phyloP scores from a whole-genome alignment of 2,113 vertebrate genomes.

The Patagioenas fasciata region DNA sequence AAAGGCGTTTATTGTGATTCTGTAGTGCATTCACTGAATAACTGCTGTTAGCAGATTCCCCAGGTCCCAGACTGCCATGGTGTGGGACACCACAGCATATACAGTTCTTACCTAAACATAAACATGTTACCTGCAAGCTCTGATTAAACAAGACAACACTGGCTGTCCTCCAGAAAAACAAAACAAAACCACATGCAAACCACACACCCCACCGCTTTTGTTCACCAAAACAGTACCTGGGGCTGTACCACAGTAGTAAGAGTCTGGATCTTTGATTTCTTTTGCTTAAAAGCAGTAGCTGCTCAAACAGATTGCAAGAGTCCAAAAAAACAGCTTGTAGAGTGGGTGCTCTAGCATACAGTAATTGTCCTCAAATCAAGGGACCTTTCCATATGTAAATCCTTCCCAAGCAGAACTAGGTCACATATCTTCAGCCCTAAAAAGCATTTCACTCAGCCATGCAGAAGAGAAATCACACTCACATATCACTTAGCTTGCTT shows the following conservation, averaged over 20 bases:
- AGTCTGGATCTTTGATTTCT: not conserved
- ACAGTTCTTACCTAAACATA: accelerated
- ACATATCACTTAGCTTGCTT: not conserved
- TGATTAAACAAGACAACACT: not conserved
- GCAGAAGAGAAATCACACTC: not conserved
- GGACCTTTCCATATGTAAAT: not conserved
- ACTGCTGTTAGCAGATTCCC: not conserved
- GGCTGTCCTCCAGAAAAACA: not conserved
- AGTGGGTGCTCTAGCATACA: not conserved
- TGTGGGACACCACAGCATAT: not conserved
- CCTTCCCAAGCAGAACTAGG: conserved; percentile 41
- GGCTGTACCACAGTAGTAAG: not conserved
- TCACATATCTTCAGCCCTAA: not conserved
- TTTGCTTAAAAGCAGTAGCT: not conserved
- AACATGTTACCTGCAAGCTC: not conserved
- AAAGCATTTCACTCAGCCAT: not conserved
- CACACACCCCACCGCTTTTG: not conserved
- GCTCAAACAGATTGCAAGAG: not conserved
- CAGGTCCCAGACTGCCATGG: not conserved
- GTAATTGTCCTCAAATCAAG: not conserved
- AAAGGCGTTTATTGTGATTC: not conserved
- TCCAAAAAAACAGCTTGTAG: not conserved
- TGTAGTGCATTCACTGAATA: accelerated
- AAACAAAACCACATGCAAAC: no score
- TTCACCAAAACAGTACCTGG: not conserved